These are phyloP conservation scores for Furcifer pardalis DNA, from an alignment of 2,797 vertebrate genomes.

Conservation along the genomic window DNA sequence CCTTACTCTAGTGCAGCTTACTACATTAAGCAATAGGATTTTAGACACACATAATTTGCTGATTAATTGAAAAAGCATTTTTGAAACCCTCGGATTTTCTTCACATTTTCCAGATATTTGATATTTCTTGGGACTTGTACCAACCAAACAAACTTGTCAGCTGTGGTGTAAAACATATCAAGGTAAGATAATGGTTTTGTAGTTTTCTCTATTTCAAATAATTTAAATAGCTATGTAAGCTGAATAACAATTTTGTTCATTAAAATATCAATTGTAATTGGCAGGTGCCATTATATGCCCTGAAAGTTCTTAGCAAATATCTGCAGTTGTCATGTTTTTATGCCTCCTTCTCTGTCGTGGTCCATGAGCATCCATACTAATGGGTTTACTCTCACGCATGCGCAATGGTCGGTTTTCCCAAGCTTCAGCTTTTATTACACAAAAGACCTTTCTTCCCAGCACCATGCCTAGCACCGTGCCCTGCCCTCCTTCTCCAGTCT, in stretches of 20 bases:
- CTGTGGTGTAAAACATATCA: conserved; percentile 99
- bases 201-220: not conserved
- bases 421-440: too few species aligned
- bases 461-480: too few species aligned
- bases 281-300: not conserved
- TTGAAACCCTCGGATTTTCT: conserved; percentile 50
- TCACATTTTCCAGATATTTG: conserved; percentile 88
- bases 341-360: not conserved
- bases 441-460: too few species aligned
- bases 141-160: conserved; percentile 98
- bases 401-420: too few species aligned
- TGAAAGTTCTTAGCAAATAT: not conserved
- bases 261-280: not conserved
- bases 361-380: too few species aligned
- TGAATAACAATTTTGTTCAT: not conserved
- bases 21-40: too few species aligned
- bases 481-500: too few species aligned
- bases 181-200: conserved; percentile 80
- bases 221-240: not conserved
- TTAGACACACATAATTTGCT: not conserved
- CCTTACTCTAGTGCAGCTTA: too few species aligned
- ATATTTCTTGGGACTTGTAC: conserved; percentile 99
- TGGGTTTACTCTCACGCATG: too few species aligned
- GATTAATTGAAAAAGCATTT: conserved; percentile 13
- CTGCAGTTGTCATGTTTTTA: too few species aligned